A percentile compares a stretch with the other conserved stretches of the same genome.
These are phyloP conservation scores for Brachypteracias leptosomus DNA, from an alignment of 2,113 vertebrate species.

Conservation along the genomic window DNA sequence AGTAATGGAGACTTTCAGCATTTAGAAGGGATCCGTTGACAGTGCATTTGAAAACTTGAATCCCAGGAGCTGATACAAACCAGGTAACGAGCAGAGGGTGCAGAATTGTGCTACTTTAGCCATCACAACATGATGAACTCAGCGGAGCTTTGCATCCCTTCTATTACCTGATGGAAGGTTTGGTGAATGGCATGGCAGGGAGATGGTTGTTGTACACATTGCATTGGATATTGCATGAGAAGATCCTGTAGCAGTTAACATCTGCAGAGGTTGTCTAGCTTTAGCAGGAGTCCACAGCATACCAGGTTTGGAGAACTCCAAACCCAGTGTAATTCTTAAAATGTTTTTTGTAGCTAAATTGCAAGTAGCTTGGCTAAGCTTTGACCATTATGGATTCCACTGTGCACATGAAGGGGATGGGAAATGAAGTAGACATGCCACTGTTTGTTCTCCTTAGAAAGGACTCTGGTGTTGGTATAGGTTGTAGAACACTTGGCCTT, in stretches of 20 bases:
- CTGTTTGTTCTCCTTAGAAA: conserved; percentile 4
- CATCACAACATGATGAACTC: fast-evolving
- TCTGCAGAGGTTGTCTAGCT: background rate
- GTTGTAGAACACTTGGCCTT: conserved; percentile 31
- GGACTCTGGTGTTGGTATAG: background rate
- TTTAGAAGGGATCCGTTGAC: background rate
- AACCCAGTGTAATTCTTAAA: background rate
- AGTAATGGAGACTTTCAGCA: background rate
- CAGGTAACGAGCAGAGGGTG: background rate
- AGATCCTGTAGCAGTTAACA: background rate
- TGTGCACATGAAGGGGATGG: background rate
- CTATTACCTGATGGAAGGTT: background rate
- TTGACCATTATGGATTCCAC: background rate
- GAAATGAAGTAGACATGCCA: background rate
- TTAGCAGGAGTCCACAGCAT: background rate
- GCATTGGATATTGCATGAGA: background rate
- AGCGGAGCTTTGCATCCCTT: background rate
- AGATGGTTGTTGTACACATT: background rate
- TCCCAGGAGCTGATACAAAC: background rate
- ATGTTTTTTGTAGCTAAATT: background rate
- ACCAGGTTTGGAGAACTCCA: background rate
- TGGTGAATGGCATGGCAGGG: background rate
- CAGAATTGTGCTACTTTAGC: background rate
- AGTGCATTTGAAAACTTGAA: background rate
- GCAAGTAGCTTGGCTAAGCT: background rate